Evolutionary conservation across 2,113 vertebrate species (phyloP).

Genomic region (Polypterus bichir): DNA sequence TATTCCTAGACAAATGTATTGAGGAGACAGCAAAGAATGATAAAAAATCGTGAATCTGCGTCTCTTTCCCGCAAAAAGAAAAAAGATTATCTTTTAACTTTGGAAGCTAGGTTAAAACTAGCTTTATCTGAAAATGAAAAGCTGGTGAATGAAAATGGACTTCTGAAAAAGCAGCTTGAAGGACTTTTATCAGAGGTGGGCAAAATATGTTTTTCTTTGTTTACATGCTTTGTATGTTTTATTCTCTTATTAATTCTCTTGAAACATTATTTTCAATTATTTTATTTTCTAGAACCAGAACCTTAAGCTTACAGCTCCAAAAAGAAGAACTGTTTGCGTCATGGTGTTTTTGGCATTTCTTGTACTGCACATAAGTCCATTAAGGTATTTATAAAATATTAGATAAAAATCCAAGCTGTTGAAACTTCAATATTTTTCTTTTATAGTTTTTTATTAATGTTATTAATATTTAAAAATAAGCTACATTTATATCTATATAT

Average conservation of each 20-base stretch:
- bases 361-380: constrained; percentile 61
- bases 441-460: too few species aligned
- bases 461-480: too few species aligned
- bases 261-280: neutral
- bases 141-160: constrained; percentile 80
- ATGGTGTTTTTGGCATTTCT: constrained; percentile 75
- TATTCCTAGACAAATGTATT: constrained; percentile 53
- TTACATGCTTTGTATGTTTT: neutral
- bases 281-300: constrained; percentile 58
- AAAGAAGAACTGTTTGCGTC: constrained; percentile 75
- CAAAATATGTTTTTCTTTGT: neutral
- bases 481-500: too few species aligned
- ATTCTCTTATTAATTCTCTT: neutral
- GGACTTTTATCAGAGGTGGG: constrained; percentile 72
- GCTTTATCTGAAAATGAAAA: constrained; percentile 73
- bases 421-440: too few species aligned
- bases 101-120: constrained; percentile 69
- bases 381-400: constrained; percentile 46
- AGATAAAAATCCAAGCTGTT: too few species aligned
- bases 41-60: constrained; percentile 90
- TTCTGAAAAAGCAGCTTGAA: constrained; percentile 73
- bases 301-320: constrained; percentile 67
- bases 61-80: constrained; percentile 87
- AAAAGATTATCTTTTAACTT: constrained; percentile 78
- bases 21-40: constrained; percentile 83